phyloP scores from a whole-genome alignment of 1,140 invertebrate species.

The Chymomyza costata region DNA sequence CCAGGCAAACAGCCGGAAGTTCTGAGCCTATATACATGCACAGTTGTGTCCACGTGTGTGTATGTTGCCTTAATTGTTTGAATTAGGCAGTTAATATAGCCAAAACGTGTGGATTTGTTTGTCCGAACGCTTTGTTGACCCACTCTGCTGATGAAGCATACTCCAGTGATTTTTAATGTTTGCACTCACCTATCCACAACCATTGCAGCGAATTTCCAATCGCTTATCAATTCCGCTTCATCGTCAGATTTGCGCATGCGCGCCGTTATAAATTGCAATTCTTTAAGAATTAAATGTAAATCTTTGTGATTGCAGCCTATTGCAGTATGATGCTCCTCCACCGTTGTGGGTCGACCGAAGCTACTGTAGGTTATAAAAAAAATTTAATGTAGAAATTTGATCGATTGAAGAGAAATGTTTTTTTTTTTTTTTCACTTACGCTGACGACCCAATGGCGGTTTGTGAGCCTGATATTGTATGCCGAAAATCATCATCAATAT shows the following conservation, averaged over 20 bases:
- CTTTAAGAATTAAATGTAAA: conserved; percentile 89
- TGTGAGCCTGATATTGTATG: conserved; percentile 77
- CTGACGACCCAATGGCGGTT: conserved; percentile 77
- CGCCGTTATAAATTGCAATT: conserved; percentile 95
- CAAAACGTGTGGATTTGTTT: conserved; percentile 7
- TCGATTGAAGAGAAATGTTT: too few relatives aligned
- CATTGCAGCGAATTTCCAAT: conserved; percentile 99
- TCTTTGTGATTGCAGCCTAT: conserved; percentile 81
- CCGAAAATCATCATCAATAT: conserved; percentile 95
- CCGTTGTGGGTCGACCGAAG: conserved; percentile 79
- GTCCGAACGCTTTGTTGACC: background rate
- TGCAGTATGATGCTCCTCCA: conserved; percentile 79
- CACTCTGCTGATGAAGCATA: background rate
- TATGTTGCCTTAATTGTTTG: conserved; percentile 58
- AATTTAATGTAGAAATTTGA: background rate
- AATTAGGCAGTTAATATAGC: conserved; percentile 23
- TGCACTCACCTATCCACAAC: conserved; percentile 90
- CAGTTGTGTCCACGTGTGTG: too few relatives aligned
- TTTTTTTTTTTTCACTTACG: conserved; percentile 60
- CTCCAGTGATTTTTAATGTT: background rate
- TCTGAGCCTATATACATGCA: conserved; percentile 19
- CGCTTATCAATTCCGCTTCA: conserved; percentile 92
- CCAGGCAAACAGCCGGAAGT: conserved; percentile 50
- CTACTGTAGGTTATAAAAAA: conserved; percentile 55
- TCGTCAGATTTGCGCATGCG: conserved; percentile 93